phyloP scores from a whole-genome alignment of 1,140 invertebrate genomes.

The Achatina immaculata region DNA sequence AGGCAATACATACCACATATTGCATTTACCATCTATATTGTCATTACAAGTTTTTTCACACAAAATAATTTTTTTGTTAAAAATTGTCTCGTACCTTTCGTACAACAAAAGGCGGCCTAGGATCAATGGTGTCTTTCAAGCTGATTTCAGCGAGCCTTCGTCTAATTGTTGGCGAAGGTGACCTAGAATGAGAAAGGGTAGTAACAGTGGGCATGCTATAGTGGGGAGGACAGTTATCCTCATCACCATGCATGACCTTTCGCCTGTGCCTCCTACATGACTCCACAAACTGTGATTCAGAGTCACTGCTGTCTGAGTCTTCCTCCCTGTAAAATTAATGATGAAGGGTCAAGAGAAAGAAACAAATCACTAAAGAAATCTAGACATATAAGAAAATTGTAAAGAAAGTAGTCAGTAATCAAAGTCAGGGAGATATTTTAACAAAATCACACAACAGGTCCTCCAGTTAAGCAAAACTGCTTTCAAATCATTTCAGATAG shows the following conservation, averaged over 20 bases:
- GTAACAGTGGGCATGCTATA: slow-evolving; percentile 34
- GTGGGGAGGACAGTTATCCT: slow-evolving; percentile 22
- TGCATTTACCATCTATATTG: too few species aligned
- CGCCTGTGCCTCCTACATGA: neutral
- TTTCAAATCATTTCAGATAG: too few species aligned
- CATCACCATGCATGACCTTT: neutral
- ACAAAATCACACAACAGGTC: too few species aligned
- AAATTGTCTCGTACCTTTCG: slow-evolving; percentile 49
- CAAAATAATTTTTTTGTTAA: too few species aligned
- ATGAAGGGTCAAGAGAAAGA: too few species aligned
- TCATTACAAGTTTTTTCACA: too few species aligned
- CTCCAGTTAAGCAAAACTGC: too few species aligned
- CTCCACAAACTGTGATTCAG: neutral
- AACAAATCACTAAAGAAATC: too few species aligned
- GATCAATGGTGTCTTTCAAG: slow-evolving; percentile 38
- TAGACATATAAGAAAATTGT: too few species aligned
- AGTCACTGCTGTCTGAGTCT: neutral
- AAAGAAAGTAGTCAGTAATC: too few species aligned
- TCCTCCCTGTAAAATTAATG: neutral
- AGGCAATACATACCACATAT: too few species aligned
- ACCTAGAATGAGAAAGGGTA: slow-evolving; percentile 57
- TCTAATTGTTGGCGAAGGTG: slow-evolving; percentile 46
- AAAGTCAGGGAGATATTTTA: too few species aligned
- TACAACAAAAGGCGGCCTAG: slow-evolving; percentile 60
- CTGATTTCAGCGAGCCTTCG: slow-evolving; percentile 43